These are phyloP conservation scores for Atherinomorus stipes DNA, from an alignment of 2,113 vertebrate genomes.

Conservation along the genomic window DNA sequence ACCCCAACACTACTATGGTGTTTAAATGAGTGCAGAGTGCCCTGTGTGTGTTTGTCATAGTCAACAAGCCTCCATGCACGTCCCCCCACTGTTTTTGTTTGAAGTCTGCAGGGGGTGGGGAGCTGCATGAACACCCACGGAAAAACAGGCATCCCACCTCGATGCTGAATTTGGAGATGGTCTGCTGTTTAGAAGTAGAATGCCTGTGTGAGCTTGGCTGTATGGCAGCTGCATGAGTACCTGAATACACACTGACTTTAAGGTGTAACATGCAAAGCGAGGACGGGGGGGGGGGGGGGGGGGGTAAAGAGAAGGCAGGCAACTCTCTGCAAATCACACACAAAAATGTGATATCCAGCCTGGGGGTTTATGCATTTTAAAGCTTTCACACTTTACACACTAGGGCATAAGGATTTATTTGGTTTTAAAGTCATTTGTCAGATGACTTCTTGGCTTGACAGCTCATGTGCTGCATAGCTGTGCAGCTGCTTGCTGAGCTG, in stretches of 20 bases:
- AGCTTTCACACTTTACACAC: not conserved
- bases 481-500: constrained; percentile 52
- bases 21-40: constrained; percentile 31
- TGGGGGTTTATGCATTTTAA: not conserved
- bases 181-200: constrained; percentile 68
- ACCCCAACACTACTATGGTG: constrained; percentile 51
- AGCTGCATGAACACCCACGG: constrained; percentile 14
- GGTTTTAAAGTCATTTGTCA: constrained; percentile 12
- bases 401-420: constrained; percentile 6
- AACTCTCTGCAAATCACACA: not conserved
- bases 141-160: constrained; percentile 69
- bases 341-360: not conserved
- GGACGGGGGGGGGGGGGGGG: not conserved
- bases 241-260: constrained; percentile 34
- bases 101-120: constrained; percentile 46
- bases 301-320: not conserved
- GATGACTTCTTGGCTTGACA: constrained; percentile 37
- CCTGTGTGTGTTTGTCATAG: constrained; percentile 57
- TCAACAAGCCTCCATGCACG: constrained; percentile 39
- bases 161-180: constrained; percentile 74
- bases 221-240: constrained; percentile 7
- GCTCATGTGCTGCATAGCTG: constrained; percentile 31
- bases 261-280: not conserved
- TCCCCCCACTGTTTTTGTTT: constrained; percentile 37
- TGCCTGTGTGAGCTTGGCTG: constrained; percentile 58